A percentile compares a stretch with the other conserved stretches of the same genome.
Conservation (phyloP, 2,113 vertebrate genomes). For the Amphiprion ocellaris region DNA sequence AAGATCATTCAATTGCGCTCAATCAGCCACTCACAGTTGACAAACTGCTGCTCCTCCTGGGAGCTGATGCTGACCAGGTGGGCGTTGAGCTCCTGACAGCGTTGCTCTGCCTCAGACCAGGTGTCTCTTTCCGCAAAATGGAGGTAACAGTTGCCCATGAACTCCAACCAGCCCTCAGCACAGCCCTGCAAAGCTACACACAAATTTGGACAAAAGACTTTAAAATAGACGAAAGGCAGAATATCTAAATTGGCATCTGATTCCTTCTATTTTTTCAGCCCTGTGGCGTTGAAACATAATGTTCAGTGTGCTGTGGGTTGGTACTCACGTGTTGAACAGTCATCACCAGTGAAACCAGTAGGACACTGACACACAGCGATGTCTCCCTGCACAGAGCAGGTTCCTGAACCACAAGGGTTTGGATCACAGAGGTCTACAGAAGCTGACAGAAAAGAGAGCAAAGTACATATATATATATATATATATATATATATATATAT, state of each 20-base stretch:
- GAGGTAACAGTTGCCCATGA: slow-evolving; percentile 93
- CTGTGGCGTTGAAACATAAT: neutral
- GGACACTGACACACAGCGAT: slow-evolving; percentile 71
- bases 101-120: slow-evolving; percentile 92
- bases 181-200: slow-evolving; percentile 87
- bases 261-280: too few relatives aligned
- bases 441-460: slow-evolving; percentile 22
- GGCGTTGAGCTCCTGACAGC: slow-evolving; percentile 88
- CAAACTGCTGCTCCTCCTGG: slow-evolving; percentile 93
- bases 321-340: slow-evolving; percentile 70
- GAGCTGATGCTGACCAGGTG: slow-evolving; percentile 95
- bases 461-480: neutral
- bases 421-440: slow-evolving; percentile 69
- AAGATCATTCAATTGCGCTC: neutral
- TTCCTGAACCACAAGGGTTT: slow-evolving; percentile 73
- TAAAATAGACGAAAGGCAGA: neutral
- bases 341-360: slow-evolving; percentile 56
- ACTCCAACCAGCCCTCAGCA: slow-evolving; percentile 92
- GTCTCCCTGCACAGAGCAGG: slow-evolving; percentile 71
- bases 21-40: slow-evolving; percentile 90
- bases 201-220: neutral
- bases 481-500: neutral
- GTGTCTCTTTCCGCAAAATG: slow-evolving; percentile 90
- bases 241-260: neutral
- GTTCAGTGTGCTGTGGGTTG: neutral